Evolutionary conservation across 2,797 vertebrate species (phyloP).

Genomic region (Streptopelia turtur): DNA sequence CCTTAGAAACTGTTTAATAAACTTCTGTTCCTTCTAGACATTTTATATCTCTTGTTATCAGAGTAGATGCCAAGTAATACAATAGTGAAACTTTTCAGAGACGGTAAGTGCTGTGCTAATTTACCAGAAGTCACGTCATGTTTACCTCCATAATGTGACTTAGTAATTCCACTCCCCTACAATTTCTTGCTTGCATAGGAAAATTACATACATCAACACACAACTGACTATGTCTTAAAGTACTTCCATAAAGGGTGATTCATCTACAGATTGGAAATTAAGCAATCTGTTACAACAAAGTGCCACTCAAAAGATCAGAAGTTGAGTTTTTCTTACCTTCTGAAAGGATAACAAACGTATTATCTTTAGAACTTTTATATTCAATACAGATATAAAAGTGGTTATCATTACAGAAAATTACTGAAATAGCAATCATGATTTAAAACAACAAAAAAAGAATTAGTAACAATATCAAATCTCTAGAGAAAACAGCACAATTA

Average conservation of each 20-base stretch:
- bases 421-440: not conserved
- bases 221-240: slow-evolving; percentile 21
- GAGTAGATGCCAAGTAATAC: not conserved
- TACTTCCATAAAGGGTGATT: not conserved
- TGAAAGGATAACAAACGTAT: not conserved
- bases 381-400: not conserved
- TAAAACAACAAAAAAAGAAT: not conserved
- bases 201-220: not conserved
- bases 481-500: not conserved
- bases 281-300: not conserved
- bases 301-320: not conserved
- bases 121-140: not conserved
- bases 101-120: not conserved
- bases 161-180: not conserved
- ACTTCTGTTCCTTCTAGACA: not conserved
- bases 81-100: not conserved
- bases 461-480: not conserved
- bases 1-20: not conserved
- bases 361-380: not conserved
- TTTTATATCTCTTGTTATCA: not conserved
- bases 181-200: not conserved
- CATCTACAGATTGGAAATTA: not conserved
- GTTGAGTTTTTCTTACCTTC: not conserved
- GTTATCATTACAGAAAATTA: not conserved
- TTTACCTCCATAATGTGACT: not conserved